Evolutionary conservation across 2,113 vertebrate species (phyloP), one percentile per base, ranked within the genome.

Genomic region (Pogonocichla stellata): DNA sequence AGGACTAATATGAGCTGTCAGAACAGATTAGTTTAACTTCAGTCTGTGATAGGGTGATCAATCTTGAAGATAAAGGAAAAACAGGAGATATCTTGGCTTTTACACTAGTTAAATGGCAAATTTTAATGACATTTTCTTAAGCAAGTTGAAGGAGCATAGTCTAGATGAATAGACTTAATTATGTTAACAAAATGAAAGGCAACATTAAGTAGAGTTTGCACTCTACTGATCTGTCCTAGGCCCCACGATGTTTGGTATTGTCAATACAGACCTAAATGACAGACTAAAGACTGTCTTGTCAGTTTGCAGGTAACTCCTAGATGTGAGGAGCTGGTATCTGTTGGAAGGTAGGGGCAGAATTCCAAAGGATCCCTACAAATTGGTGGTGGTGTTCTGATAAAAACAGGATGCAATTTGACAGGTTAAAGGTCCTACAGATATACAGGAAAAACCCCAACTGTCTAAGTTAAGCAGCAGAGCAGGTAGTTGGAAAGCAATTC

Each of bases 1-100:
- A 51, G 43, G 38, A 67, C 64, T 93, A 79, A 89, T 72, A 70
- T 23, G 78, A 94, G 74, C 70, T 95, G 90, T 75, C 93, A 95
- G 78, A 96, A 81, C 53, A 67, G 38, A 90, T 95, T 84, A 53
- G 53, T 85, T 87, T 64, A 64, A 85, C 38, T 92, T 91, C 45
- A 87, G 48, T 51, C 61, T 71, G 14, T 3, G 23, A 81, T 28
- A 58, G 43, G 38, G 45, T 51, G 19, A 91, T 94, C 90, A 87
- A 24, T 91, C 78, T 72, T 69, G 80, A 94, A 81, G 53, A 79
- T n/a, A 75, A 47, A 87, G 66, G 70, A 81, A 80, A 86, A 95
- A 42, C 12, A 85, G 61, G 60, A 42, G 65, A 19, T 78, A 91
- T 42, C 84, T 70, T 93, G 67, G 50, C 83, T 93, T 96, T 85